Base-by-base conservation (phyloP, 2,888 invertebrate species). In the Odontocolon sp. region DNA sequence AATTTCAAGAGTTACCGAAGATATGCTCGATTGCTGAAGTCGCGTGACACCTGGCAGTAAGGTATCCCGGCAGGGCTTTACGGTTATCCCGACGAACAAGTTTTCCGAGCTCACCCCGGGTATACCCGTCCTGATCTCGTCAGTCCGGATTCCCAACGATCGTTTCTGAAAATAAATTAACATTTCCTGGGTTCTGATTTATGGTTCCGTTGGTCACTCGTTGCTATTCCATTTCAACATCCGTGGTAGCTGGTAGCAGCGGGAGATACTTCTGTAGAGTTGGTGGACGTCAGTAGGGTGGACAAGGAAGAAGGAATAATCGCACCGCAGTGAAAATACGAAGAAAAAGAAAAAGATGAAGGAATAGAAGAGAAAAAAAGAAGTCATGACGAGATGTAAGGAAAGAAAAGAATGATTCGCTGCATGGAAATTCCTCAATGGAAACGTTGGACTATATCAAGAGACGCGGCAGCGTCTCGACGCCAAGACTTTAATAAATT, bases 91-190 rank as follows among this genome's bases (percentile, higher is more conserved):
- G 66, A 16, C 38, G 59, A 42, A 66, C 61, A 28, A 38, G 57
- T 45, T 52, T 64, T 68, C 64, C 23, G 57, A 47, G 61, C 47
- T 61, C 26, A 11, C 16, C 14, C 50, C 28, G 2, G 11, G 50
- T 14, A n/a, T n/a, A n/a, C n/a, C n/a, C n/a, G n/a, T n/a, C n/a
- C n/a, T n/a, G 26, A 66, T 6, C 38, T 50, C 36, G 59, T 11
- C 52, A 42, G 59, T 66, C 45, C 54, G 38, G 56, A 63, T 11
- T 33, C 63, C 63, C 67, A 67, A 77, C 77, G 50, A 77, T 77
- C 77, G 68, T 77, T 67, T 67, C 40, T 68, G 77, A 77, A 77
- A 77, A 77, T 77, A 77, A 77, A 77, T 77, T 72, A 77, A 77
- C 77, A 72, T 77, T 77, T 77, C 77, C 77, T 68, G 68, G 42